Percentiles rank a stretch among this genome's conserved stretches.
These are phyloP conservation scores for Nemapogon koenigi DNA, from an alignment of 2,888 invertebrate species.

Conservation along the genomic window DNA sequence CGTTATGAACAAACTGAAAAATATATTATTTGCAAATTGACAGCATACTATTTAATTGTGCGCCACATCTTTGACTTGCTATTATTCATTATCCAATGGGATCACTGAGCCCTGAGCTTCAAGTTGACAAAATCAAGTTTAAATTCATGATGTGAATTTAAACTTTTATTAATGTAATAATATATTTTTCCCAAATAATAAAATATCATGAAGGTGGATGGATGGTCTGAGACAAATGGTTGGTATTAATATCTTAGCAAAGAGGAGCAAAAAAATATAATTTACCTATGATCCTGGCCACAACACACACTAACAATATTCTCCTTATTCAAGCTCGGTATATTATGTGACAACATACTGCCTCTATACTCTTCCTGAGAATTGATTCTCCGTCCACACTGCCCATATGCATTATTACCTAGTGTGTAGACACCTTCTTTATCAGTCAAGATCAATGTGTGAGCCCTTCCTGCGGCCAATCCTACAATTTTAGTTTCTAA, in stretches of 20 bases:
- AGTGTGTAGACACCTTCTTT: slow-evolving; percentile 81
- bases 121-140: no score
- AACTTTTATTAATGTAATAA: no score
- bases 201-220: no score
- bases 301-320: slow-evolving; percentile 74
- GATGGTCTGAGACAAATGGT: no score
- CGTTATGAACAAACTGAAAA: slow-evolving; percentile 76
- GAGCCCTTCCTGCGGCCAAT: slow-evolving; percentile 87
- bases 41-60: no score
- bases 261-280: neutral
- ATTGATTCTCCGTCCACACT: slow-evolving; percentile 86
- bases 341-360: slow-evolving; percentile 71
- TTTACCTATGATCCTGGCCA: slow-evolving; percentile 89
- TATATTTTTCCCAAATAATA: no score
- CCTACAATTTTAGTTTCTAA: slow-evolving; percentile 58
- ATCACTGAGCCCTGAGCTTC: no score
- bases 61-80: no score
- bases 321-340: slow-evolving; percentile 68
- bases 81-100: no score
- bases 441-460: slow-evolving; percentile 79
- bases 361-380: slow-evolving; percentile 75
- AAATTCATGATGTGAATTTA: no score
- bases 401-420: slow-evolving; percentile 94
- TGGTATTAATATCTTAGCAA: no score
- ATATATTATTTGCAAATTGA: no score